Conservation (phyloP, 53 echinoderm and acorn worm species). For the Antedon mediterranea region DNA sequence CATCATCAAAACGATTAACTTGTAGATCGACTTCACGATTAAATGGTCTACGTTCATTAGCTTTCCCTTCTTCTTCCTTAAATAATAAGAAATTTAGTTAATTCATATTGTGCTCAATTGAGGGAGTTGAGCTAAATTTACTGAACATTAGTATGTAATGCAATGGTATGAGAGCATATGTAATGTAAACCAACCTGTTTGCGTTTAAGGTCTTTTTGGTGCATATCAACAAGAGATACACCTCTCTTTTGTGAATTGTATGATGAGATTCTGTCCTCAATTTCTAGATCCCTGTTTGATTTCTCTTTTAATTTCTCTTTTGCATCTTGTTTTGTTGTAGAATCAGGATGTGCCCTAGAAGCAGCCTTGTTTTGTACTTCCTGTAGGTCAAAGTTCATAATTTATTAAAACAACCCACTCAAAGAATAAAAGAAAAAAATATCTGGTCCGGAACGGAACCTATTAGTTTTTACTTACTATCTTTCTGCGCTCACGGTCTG, state of each 20-base stretch:
- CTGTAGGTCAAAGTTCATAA: no score
- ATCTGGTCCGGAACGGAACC: no score
- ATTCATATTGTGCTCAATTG: no score
- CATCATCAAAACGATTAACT: slow-evolving; percentile 92
- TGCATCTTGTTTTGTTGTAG: slow-evolving; percentile 5
- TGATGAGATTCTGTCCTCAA: slow-evolving; percentile 27
- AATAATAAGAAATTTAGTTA: not conserved
- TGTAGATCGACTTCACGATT: slow-evolving; percentile 82
- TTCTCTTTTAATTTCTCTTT: slow-evolving; percentile 16
- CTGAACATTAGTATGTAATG: no score
- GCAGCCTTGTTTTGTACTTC: not conserved
- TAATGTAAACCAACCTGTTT: slow-evolving; percentile 41
- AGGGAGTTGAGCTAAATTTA: no score
- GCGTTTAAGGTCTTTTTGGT: slow-evolving; percentile 48
- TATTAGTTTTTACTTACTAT: slow-evolving; percentile 23
- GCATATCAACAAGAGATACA: slow-evolving; percentile 77
- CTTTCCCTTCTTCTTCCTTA: slow-evolving; percentile 38
- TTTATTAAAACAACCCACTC: no score
- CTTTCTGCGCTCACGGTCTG: slow-evolving; percentile 60
- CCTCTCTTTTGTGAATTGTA: slow-evolving; percentile 44
- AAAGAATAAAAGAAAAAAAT: no score
- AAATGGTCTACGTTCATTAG: slow-evolving; percentile 66
- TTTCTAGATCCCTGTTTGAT: slow-evolving; percentile 50
- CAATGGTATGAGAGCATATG: no score
- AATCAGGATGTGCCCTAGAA: not conserved